Percentiles rank a stretch among this genome's conserved stretches.
These are phyloP conservation scores for Phoenoteleia sp. DNA, from an alignment of 2,888 invertebrate species.

Conservation along the genomic window DNA sequence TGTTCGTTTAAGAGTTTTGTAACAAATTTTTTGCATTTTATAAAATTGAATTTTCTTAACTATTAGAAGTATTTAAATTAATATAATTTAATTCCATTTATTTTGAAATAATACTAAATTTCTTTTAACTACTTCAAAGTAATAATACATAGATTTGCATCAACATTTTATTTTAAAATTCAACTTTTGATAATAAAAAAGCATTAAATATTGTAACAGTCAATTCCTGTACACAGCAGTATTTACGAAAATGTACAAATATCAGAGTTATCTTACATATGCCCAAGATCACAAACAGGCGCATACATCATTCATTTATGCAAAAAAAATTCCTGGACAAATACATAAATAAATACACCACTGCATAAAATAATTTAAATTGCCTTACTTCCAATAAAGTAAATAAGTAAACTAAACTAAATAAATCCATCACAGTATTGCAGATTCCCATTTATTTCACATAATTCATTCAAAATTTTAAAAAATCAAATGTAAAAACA, in stretches of 20 bases:
- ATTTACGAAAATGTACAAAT: slow-evolving; percentile 47
- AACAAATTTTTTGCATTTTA: too few relatives aligned
- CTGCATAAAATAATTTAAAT: neutral
- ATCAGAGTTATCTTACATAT: slow-evolving; percentile 24
- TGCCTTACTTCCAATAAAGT: slow-evolving; percentile 28
- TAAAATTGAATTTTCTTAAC: too few relatives aligned
- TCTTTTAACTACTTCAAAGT: too few relatives aligned
- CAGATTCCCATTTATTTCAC: too few relatives aligned
- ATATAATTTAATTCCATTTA: too few relatives aligned
- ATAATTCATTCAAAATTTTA: too few relatives aligned
- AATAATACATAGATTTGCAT: too few relatives aligned
- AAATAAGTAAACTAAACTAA: too few relatives aligned
- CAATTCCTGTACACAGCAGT: slow-evolving; percentile 45
- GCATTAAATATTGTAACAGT: slow-evolving; percentile 55
- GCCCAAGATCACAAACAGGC: slow-evolving; percentile 13
- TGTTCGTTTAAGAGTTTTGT: too few relatives aligned
- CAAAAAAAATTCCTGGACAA: neutral
- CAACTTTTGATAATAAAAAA: slow-evolving; percentile 58
- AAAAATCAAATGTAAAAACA: neutral
- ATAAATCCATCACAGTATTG: neutral
- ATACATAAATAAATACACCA: neutral
- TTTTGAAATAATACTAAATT: too few relatives aligned
- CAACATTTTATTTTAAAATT: slow-evolving; percentile 63
- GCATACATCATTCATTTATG: neutral
- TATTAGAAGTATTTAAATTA: too few relatives aligned